These are phyloP conservation scores for Tylochromis polylepis DNA, from an alignment of 2,113 vertebrate species.

Conservation along the genomic window DNA sequence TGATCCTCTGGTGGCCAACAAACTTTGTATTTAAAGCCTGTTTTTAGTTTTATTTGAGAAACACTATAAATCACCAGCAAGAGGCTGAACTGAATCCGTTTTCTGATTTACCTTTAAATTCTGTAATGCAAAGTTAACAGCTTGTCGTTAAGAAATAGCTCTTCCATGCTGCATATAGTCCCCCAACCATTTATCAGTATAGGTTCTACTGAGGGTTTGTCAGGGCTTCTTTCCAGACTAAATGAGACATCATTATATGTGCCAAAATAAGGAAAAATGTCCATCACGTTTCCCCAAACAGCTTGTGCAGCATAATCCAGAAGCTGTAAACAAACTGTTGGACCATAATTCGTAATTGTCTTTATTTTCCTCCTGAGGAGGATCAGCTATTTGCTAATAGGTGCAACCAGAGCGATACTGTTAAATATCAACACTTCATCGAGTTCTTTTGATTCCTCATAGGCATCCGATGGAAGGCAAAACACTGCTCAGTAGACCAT, in stretches of 20 bases:
- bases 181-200: not conserved
- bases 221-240: not conserved
- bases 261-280: not conserved
- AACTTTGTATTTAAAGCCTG: not conserved
- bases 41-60: not conserved
- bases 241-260: not conserved
- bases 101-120: not conserved
- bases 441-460: too few species aligned
- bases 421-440: too few species aligned
- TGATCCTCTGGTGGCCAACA: not conserved
- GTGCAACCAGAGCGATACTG: not conserved
- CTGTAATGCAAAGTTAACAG: not conserved
- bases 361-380: conserved; percentile 11
- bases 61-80: not conserved
- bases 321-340: conserved; percentile 5
- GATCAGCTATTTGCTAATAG: not conserved
- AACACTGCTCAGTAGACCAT: too few species aligned
- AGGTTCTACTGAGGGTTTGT: not conserved
- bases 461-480: too few species aligned
- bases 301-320: not conserved
- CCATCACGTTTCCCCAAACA: not conserved
- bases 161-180: not conserved
- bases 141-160: not conserved
- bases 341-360: conserved; percentile 7
- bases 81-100: not conserved